phyloP scores from a whole-genome alignment of 1,140 invertebrate species.

The Sitobion miscanthi region DNA sequence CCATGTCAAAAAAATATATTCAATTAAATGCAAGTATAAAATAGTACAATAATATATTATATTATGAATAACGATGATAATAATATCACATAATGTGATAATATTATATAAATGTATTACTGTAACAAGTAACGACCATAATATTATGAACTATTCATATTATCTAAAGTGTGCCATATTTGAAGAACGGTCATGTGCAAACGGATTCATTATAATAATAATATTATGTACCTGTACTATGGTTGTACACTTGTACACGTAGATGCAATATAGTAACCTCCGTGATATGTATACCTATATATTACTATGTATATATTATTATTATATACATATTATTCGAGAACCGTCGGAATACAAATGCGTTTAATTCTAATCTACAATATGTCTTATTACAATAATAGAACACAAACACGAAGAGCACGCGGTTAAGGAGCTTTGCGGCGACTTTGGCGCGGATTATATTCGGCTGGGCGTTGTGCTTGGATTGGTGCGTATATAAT shows the following conservation, averaged over 20 bases:
- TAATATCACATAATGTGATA: not conserved
- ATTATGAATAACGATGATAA: not conserved
- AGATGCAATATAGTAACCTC: not conserved
- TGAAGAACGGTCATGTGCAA: not conserved
- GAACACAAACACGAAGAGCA: not conserved
- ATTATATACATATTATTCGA: not conserved
- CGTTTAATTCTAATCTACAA: not conserved
- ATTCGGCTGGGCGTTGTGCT: not conserved
- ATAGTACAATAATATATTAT: not conserved
- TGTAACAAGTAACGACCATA: not conserved
- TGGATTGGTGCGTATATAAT: not conserved
- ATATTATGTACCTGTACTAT: not conserved
- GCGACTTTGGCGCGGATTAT: not conserved
- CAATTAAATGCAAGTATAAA: not conserved
- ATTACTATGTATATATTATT: no score
- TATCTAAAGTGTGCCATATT: not conserved
- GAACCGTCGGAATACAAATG: not conserved
- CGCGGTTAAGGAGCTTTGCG: constrained; percentile 4
- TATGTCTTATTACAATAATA: not conserved
- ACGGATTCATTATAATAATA: not conserved
- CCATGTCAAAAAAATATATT: not conserved
- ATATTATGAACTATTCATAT: not conserved
- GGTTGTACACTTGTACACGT: not conserved
- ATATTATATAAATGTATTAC: not conserved
- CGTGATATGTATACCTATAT: not conserved